phyloP scores from a whole-genome alignment of 2,113 vertebrate genomes.

The Rhinolophus ferrumequinum region DNA sequence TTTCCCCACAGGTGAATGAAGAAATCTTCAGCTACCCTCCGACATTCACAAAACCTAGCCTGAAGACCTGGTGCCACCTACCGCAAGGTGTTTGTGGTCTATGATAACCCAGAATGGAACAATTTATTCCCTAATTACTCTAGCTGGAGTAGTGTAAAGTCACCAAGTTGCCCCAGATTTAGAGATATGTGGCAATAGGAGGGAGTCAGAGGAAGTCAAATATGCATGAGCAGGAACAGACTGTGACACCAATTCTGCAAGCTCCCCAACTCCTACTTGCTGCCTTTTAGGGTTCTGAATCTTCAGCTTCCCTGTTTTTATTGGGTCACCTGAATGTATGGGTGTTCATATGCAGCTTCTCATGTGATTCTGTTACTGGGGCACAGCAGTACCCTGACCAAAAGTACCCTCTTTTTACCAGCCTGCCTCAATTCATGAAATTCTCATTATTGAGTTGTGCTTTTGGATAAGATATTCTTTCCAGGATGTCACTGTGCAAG shows the following conservation, averaged over 20 bases:
- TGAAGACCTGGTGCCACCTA: background rate
- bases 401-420: background rate
- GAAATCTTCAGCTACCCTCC: background rate
- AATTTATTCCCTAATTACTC: conserved; percentile 46
- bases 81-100: background rate
- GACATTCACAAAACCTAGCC: background rate
- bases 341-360: background rate
- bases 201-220: background rate
- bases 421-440: background rate
- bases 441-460: background rate
- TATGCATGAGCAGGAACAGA: background rate
- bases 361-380: background rate
- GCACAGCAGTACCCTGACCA: too few relatives aligned
- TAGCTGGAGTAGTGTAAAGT: background rate
- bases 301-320: background rate
- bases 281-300: background rate
- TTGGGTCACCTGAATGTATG: too few relatives aligned
- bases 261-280: background rate
- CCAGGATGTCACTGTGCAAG: background rate
- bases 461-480: background rate
- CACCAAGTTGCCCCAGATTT: background rate
- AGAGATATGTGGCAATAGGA: background rate
- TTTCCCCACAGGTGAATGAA: conserved; percentile 39
- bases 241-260: background rate
- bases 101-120: background rate